These are phyloP conservation scores for Panthera tigris DNA, from an alignment of 2,113 vertebrate genomes.

Conservation along the genomic window DNA sequence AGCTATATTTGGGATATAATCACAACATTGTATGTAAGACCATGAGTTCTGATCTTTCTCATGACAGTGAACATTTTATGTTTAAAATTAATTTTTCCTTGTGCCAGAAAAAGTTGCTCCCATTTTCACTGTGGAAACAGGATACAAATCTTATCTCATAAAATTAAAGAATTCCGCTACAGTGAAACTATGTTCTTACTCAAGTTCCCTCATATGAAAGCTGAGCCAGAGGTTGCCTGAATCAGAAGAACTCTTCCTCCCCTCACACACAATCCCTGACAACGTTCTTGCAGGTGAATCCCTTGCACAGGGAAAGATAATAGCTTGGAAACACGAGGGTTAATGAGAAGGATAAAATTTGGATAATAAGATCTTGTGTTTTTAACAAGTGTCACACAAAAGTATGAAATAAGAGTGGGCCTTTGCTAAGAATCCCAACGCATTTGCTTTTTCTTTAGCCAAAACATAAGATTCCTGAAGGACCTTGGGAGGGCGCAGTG, in stretches of 20 bases:
- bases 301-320: not conserved
- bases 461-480: not conserved
- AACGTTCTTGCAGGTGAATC: not conserved
- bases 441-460: not conserved
- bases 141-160: not conserved
- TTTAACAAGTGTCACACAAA: not conserved
- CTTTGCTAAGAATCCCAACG: not conserved
- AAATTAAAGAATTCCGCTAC: not conserved
- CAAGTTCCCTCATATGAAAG: not conserved
- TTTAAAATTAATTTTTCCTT: not conserved
- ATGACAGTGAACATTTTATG: not conserved
- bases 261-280: not conserved
- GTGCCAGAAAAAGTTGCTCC: not conserved
- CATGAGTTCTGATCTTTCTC: constrained; percentile 3
- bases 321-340: not conserved
- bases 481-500: not conserved
- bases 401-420: not conserved
- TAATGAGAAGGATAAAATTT: not conserved
- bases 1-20: not conserved
- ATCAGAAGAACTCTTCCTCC: accelerated
- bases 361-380: not conserved
- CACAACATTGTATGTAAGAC: not conserved
- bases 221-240: not conserved
- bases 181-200: not conserved
- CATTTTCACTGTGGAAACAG: not conserved